phyloP scores from a whole-genome alignment of 2,797 vertebrate species.

The Poeciliopsis gracilis region DNA sequence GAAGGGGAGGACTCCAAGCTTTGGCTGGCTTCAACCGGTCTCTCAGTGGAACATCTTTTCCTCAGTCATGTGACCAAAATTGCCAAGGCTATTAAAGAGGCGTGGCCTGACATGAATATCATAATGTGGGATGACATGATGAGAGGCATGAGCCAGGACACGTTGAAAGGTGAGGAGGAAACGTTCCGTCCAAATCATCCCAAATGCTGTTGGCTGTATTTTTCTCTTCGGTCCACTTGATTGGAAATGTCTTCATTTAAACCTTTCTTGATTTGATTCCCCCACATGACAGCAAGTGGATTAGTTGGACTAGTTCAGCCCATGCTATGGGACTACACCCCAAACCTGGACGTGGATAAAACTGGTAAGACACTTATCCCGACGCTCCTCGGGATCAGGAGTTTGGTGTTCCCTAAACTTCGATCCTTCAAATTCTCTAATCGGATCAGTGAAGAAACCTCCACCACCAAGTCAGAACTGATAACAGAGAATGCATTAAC shows the following conservation, averaged over 20 bases:
- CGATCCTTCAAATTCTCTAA: background rate
- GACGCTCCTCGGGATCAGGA: too few relatives aligned
- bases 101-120: conserved; percentile 80
- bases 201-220: background rate
- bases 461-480: background rate
- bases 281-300: conserved; percentile 81
- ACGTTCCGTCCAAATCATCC: background rate
- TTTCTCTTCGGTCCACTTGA: background rate
- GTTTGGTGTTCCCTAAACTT: background rate
- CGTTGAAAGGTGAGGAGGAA: conserved; percentile 83
- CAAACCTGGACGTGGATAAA: conserved; percentile 83
- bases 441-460: background rate
- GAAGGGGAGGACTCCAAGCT: conserved; percentile 89
- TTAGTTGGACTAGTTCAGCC: conserved; percentile 88
- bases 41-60: conserved; percentile 84
- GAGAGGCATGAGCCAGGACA: conserved; percentile 83
- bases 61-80: conserved; percentile 88
- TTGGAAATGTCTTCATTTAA: background rate
- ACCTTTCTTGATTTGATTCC: background rate
- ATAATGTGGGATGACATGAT: conserved; percentile 98
- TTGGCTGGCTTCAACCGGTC: conserved; percentile 82
- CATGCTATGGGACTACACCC: conserved; percentile 95
- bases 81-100: conserved; percentile 77
- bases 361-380: conserved; percentile 79
- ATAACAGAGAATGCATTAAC: background rate